Percentiles rank a stretch among this genome's conserved stretches.
These are phyloP conservation scores for Falco concolor DNA, from an alignment of 2,797 vertebrate species.

Conservation along the genomic window DNA sequence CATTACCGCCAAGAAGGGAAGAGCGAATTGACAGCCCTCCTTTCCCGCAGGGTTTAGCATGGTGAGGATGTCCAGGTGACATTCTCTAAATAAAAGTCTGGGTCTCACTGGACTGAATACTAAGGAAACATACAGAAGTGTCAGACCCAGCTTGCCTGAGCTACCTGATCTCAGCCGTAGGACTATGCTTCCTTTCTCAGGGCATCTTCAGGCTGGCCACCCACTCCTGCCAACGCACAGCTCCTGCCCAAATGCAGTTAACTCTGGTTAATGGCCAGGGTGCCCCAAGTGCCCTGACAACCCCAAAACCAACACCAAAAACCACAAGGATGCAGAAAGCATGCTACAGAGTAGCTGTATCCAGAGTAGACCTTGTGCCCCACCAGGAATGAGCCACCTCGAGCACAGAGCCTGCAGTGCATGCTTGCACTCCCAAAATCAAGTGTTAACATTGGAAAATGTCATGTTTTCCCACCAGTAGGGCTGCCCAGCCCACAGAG, in stretches of 20 bases:
- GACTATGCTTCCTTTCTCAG: not conserved
- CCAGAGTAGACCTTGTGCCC: not conserved
- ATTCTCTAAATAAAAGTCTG: not conserved
- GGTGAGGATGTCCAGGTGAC: not conserved
- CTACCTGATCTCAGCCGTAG: not conserved
- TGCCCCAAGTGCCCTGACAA: not conserved
- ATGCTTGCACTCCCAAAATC: not conserved
- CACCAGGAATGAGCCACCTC: not conserved
- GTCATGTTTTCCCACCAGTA: not conserved
- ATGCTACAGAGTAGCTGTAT: not conserved
- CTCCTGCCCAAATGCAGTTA: not conserved
- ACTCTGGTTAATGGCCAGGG: not conserved
- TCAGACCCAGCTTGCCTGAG: not conserved
- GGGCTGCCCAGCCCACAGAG: not conserved
- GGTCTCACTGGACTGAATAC: not conserved
- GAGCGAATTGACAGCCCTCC: not conserved
- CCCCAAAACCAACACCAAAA: not conserved
- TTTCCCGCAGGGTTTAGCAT: not conserved
- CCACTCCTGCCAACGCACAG: not conserved
- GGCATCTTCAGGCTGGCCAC: not conserved
- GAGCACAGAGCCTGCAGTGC: not conserved
- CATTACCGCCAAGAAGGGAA: accelerated
- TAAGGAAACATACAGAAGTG: not conserved
- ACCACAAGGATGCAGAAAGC: not conserved
- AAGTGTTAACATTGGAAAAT: not conserved